Evolutionary conservation across 2,113 vertebrate species (phyloP), one percentile per base, ranked within the genome.

Genomic region (Burhinus bistriatus): DNA sequence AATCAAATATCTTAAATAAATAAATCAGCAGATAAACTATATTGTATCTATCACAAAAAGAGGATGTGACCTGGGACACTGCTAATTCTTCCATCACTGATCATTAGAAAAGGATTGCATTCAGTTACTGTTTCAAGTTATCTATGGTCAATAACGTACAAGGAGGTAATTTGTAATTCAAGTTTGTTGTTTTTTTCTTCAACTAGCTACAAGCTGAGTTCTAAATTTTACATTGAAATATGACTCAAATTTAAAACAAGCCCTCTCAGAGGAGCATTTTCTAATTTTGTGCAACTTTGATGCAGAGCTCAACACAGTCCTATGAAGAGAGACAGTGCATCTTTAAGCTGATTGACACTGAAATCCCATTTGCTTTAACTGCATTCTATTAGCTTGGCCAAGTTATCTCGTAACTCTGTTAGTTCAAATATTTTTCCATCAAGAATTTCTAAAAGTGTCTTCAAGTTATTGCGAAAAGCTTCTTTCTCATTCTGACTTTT

Each of bases 361-460:
- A 97, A 95, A 97, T 97, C 77, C 95, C 91, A 78, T 95, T 97
- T 97, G 95, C 97, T 99, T 99, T 99, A 99, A 98, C 99, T 99
- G 98, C 99, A 99, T 97, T 99, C 99, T 98, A 99, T 99, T 96
- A 99, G 98, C 95, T 99, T 99, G 97, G 99, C 99, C 98, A 99
- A 98, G 95, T 98, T 99, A 98, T 99, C 99, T 97, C 99, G 98
- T 97, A 99, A 99, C 98, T 99, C 99, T 78, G 99, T 99, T 98
- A 99, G 98, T 99, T 99, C 99, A 98, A 99, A 99, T 98, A 99
- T 99, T 98, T 99, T 99, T 93, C 99, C 99, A 72, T 99, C 99
- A 97, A 99, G 98, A 96, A 99, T 98, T 98, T 99, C 99, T 99
- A 99, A 98, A 98, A 99, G 98, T 61, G 99, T 99, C 98, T 99